Percentiles rank a stretch among this genome's conserved stretches.
These are phyloP conservation scores for Tholera decimalis DNA, from an alignment of 2,888 invertebrate genomes.

Conservation along the genomic window DNA sequence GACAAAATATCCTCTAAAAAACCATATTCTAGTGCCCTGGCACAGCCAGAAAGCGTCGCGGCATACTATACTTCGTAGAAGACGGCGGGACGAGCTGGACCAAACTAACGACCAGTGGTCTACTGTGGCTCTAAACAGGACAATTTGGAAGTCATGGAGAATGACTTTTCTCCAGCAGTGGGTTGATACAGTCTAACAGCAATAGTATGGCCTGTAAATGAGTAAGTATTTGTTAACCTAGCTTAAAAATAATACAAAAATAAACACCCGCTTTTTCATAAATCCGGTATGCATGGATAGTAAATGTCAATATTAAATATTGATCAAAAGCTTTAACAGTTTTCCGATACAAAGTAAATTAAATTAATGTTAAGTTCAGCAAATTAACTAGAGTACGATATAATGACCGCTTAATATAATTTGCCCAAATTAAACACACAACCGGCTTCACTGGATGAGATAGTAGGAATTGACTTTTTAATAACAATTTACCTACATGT, in stretches of 20 bases:
- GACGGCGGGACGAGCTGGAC: no score
- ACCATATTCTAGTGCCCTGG: no score
- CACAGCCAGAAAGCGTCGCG: no score
- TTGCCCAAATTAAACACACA: slow-evolving; percentile 12
- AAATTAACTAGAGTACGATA: slow-evolving; percentile 10
- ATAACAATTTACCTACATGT: not conserved
- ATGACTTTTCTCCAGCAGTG: no score
- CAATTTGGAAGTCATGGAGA: no score
- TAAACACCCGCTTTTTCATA: not conserved
- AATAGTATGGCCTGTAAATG: no score
- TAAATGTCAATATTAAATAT: slow-evolving; percentile 10
- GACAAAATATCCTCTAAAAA: no score
- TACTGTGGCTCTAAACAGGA: no score
- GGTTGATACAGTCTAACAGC: no score
- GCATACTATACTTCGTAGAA: no score
- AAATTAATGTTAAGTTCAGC: slow-evolving; percentile 25
- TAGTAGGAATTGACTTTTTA: not conserved
- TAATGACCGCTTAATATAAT: slow-evolving; percentile 8
- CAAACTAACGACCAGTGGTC: no score
- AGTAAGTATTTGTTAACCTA: not conserved
- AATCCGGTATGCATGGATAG: not conserved
- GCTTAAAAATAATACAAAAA: not conserved
- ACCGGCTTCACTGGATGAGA: slow-evolving; percentile 7
- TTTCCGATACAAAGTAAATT: slow-evolving; percentile 21
- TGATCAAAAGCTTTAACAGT: slow-evolving; percentile 13